Evolutionary conservation across 1,140 invertebrate genomes (phyloP), one percentile per base, ranked within the genome.

Genomic region (Trialeurodes vaporariorum): DNA sequence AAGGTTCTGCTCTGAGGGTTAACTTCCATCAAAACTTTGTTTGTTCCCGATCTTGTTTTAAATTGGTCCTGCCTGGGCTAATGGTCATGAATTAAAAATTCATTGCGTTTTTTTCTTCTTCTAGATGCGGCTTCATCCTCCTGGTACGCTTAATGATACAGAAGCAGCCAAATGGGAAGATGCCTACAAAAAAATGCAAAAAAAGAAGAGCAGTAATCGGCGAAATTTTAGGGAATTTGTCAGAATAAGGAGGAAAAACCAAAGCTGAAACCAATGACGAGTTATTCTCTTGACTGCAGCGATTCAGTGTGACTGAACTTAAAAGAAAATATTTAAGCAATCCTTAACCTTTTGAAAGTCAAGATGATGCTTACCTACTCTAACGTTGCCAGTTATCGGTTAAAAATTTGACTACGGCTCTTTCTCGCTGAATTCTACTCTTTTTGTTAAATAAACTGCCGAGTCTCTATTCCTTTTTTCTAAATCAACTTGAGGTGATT

Each of bases 81-180:
- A n/a, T n/a, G n/a, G n/a, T n/a, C n/a, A n/a, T n/a, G n/a, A n/a
- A n/a, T n/a, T n/a, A n/a, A n/a, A n/a, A n/a, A n/a, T n/a, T n/a
- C n/a, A n/a, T n/a, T n/a, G n/a, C n/a, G n/a, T n/a, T 49, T 49
- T 17, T 49, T 49, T 9, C 5, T 70, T 77, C 76, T 80, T 80
- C 71, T 78, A 86, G 85, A 85, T 84, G 82, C 78, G 84, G 70
- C 80, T 84, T 70, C 80, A 84, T 76, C 84, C 85, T 24, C 84
- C 84, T n/a, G 84, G 84, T 72, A 82, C 81, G 66, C 80, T 84
- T 25, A 67, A 70, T 27, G 67, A 68, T 23, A 69, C 65, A 66
- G 59, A 66, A 9, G 63, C 66, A 25, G 62, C 68, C 59, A 71
- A 71, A 70, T 71, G 70, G 70, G 67, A 68, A 27, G 64, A 63